Percentiles rank a stretch among this genome's conserved stretches.
Evolutionary conservation across 2,888 invertebrate species (phyloP).

Genomic region (Aleiodes alternator): DNA sequence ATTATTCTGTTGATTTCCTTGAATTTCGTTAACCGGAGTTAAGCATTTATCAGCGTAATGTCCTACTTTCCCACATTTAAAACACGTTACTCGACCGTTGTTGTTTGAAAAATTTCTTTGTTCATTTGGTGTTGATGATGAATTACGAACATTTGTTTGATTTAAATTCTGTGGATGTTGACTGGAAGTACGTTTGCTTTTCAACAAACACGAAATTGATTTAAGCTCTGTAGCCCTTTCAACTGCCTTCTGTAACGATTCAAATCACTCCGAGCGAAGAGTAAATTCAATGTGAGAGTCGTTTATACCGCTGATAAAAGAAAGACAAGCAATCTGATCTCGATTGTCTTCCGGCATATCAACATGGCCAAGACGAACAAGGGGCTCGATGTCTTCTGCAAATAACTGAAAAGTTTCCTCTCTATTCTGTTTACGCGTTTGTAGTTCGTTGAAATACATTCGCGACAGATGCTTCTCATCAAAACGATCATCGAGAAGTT

Average conservation of each 20-base stretch:
- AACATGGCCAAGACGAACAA: not conserved
- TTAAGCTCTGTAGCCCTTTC: too few relatives aligned
- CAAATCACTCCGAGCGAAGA: constrained; percentile 8
- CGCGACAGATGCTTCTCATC: constrained; percentile 7
- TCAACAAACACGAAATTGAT: too few relatives aligned
- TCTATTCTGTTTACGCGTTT: constrained; percentile 1
- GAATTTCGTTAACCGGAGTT: not conserved
- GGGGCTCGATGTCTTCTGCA: not conserved
- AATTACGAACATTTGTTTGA: too few relatives aligned
- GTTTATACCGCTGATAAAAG: constrained; percentile 4
- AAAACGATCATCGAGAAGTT: not conserved
- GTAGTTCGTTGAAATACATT: constrained; percentile 20
- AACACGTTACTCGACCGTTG: not conserved
- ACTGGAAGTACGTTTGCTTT: too few relatives aligned
- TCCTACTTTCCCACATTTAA: not conserved
- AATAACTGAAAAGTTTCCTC: constrained; percentile 3
- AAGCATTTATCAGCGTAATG: not conserved
- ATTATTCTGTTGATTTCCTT: not conserved
- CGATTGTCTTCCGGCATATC: constrained; percentile 2
- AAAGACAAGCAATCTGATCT: not conserved
- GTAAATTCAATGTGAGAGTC: not conserved
- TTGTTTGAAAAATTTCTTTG: too few relatives aligned
- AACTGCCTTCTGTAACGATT: too few relatives aligned
- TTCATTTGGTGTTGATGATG: too few relatives aligned
- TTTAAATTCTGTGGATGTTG: too few relatives aligned